These are phyloP conservation scores for Harmothoe impar DNA, from an alignment of 2,888 invertebrate species.

Conservation along the genomic window DNA sequence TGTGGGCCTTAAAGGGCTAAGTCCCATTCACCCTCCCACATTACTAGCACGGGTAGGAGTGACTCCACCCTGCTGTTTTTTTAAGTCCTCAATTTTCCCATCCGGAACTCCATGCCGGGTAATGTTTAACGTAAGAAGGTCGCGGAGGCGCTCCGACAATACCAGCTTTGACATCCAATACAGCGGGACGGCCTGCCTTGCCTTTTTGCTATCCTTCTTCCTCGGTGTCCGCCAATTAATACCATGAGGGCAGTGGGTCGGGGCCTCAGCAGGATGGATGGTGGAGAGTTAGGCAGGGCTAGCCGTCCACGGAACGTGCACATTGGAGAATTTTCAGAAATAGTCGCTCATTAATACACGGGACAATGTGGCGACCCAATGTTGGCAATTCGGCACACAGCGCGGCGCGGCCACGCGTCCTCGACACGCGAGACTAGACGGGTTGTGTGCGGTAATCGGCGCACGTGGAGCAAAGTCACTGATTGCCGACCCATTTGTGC, in stretches of 20 bases:
- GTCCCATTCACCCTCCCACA: no score
- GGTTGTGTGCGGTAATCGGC: constrained; percentile 29
- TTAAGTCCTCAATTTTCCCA: no score
- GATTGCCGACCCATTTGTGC: constrained; percentile 18
- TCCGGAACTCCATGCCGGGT: no score
- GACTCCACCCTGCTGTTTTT: no score
- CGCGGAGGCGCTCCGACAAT: no score
- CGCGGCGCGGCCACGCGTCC: background rate
- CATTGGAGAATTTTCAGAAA: background rate
- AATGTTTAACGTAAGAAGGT: no score
- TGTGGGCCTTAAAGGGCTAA: no score
- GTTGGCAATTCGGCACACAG: background rate
- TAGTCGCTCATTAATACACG: background rate
- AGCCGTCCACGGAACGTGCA: background rate
- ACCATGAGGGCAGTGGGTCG: background rate
- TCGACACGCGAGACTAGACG: constrained; percentile 18
- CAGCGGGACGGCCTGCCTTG: background rate
- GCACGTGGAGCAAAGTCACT: background rate
- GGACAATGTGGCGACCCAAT: constrained; percentile 22
- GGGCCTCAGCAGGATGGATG: background rate
- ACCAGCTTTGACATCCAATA: background rate
- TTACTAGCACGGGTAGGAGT: no score
- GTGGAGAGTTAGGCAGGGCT: background rate
- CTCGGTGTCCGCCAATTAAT: constrained; percentile 7
- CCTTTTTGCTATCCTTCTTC: background rate